Evolutionary conservation across 2,113 vertebrate genomes (phyloP).

Genomic region (Benitochromis conjunctus): DNA sequence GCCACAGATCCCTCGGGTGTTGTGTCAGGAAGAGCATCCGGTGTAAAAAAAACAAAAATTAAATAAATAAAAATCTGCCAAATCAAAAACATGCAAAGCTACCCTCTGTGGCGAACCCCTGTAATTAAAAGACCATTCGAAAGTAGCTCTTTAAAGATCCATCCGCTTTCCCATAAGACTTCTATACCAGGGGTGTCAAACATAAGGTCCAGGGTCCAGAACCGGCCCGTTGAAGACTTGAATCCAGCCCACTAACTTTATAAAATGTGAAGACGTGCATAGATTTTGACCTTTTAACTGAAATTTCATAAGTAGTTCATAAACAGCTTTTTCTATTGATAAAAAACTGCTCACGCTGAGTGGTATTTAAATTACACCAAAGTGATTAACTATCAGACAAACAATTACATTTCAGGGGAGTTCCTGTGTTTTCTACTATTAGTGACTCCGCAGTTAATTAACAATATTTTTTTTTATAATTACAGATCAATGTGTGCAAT

Average conservation of each 20-base stretch:
- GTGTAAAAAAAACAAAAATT: background rate
- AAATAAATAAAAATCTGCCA: background rate
- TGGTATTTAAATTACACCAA: background rate
- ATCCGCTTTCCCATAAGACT: background rate
- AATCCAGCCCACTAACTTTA: background rate
- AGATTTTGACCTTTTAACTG: background rate
- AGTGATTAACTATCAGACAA: background rate
- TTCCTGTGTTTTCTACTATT: background rate
- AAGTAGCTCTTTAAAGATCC: background rate
- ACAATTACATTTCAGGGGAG: rapidly evolving
- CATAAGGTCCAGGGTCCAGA: background rate
- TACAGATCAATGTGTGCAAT: background rate
- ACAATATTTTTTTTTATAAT: background rate
- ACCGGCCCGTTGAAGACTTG: background rate
- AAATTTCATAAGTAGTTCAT: background rate
- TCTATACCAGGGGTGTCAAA: background rate
- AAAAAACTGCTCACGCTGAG: background rate
- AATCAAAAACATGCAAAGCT: background rate
- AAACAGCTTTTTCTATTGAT: background rate
- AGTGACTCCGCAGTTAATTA: background rate
- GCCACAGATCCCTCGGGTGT: background rate
- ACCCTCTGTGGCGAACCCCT: background rate
- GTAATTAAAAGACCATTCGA: background rate
- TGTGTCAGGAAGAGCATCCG: background rate
- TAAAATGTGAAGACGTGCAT: background rate